Base-by-base conservation (phyloP, 2,888 invertebrate genomes). In the Silvanus unidentatus region DNA sequence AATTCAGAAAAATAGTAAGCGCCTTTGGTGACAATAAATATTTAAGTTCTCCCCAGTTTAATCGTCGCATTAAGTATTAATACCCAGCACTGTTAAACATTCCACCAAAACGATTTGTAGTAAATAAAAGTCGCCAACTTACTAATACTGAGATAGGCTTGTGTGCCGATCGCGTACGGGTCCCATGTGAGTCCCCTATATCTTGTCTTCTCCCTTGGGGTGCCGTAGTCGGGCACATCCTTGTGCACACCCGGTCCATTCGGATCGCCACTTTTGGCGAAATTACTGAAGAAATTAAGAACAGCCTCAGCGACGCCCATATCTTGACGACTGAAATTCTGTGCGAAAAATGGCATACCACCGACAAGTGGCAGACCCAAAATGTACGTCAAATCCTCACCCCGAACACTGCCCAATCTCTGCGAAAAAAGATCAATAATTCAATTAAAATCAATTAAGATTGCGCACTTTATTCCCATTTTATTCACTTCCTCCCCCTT, bases 361-460 rank as follows among this genome's bases (percentile, higher is more conserved):
- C 76, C 75, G 5, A 84, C 78, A 44, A 91, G 70, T 28, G 92
- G 92, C 57, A 87, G 78, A 11, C 92, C 91, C 57, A 93, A 74
- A 66, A 88, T 82, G 73, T 87, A 92, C 42, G 90, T 87, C 59
- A 92, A 74, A 70, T 92, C 92, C 69, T 92, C 92, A 39, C 91
- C 91, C 58, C 86, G 81, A 41, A 88, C 88, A 41, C 90, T 90
- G 14, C 90, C 88, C 47, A 81, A 76, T 52, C 86, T 77, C 86
- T 88, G 71, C 10, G 71, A 69, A 52, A 54, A 50, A 65, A 44
- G 39, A 45, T 32, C n/a, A 22, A 22, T 22, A 22, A 22, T 22
- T 22, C 22, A 22, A 22, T 22, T 8, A 22, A 8, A n/a, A n/a
- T n/a, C n/a, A n/a, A n/a, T n/a, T n/a, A n/a, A n/a, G n/a, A n/a